Evolutionary conservation across 1,140 invertebrate genomes (phyloP).

Genomic region (Campoletis sonorensis): DNA sequence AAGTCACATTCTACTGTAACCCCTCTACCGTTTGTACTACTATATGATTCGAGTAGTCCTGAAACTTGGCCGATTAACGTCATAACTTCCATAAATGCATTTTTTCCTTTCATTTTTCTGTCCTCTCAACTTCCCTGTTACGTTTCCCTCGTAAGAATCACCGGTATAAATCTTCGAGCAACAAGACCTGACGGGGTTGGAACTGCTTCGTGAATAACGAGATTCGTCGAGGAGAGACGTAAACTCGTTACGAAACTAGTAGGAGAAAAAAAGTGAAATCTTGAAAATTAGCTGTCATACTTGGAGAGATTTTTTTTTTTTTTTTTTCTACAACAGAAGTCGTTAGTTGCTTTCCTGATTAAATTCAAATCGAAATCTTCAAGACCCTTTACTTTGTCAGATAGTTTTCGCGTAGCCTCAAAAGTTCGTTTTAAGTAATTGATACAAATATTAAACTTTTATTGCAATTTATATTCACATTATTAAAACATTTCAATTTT

Average conservation of each 20-base stretch:
- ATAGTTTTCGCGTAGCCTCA: too few relatives aligned
- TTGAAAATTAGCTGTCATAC: not conserved
- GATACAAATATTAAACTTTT: too few relatives aligned
- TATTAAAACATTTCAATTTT: too few relatives aligned
- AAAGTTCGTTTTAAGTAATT: too few relatives aligned
- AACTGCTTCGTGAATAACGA: not conserved
- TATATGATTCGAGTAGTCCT: not conserved
- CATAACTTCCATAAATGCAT: conserved; percentile 27
- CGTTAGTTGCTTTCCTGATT: not conserved
- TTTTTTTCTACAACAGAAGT: not conserved
- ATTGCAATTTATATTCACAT: too few relatives aligned
- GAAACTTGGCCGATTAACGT: conserved; percentile 34
- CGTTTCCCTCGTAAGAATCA: conserved; percentile 4
- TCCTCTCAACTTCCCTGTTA: not conserved
- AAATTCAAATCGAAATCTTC: not conserved
- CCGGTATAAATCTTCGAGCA: conserved; percentile 20
- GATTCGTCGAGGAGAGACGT: not conserved
- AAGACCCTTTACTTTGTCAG: not conserved
- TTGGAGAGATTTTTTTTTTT: not conserved
- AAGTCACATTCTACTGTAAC: not conserved
- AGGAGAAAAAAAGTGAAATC: not conserved
- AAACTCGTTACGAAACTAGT: conserved; percentile 13
- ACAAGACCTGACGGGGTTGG: not conserved
- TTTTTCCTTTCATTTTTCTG: conserved; percentile 12
- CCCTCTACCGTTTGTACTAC: not conserved